Conservation (phyloP, 2,797 vertebrate genomes). For the Chaetophractus vellerosus region DNA sequence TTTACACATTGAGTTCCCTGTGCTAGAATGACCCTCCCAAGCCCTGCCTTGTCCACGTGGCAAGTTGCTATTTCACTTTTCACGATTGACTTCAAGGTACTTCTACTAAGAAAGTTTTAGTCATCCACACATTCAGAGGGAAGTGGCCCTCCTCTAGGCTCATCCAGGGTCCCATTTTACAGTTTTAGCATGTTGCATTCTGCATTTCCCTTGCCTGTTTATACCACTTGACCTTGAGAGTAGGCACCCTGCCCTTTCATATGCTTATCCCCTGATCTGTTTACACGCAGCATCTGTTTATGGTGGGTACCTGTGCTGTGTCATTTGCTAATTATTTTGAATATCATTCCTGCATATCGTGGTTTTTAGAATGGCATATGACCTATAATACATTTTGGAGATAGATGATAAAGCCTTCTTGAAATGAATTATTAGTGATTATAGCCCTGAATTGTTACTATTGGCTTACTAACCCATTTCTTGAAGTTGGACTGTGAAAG, state of each 20-base stretch:
- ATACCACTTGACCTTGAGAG: neutral
- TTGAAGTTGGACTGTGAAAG: neutral
- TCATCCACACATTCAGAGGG: neutral
- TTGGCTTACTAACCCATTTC: neutral
- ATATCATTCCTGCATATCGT: neutral
- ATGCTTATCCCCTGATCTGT: neutral
- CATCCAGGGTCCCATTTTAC: neutral
- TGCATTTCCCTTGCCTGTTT: neutral
- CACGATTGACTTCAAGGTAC: neutral
- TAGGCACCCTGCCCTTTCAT: neutral
- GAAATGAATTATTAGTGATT: constrained; percentile 38
- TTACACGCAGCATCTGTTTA: neutral
- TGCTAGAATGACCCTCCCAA: neutral
- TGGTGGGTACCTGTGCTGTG: neutral
- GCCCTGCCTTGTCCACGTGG: neutral
- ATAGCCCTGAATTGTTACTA: neutral
- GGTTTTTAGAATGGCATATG: neutral
- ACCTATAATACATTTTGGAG: neutral
- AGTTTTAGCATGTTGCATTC: neutral
- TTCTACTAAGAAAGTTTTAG: constrained; percentile 9
- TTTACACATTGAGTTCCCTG: neutral
- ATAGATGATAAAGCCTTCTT: neutral
- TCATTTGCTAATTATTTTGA: constrained; percentile 37
- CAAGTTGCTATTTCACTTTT: constrained; percentile 2
- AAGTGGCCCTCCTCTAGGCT: neutral